Percentiles rank a stretch among this genome's conserved stretches.
Conservation (phyloP, 2,797 vertebrate species). For the Aratinga solstitialis region DNA sequence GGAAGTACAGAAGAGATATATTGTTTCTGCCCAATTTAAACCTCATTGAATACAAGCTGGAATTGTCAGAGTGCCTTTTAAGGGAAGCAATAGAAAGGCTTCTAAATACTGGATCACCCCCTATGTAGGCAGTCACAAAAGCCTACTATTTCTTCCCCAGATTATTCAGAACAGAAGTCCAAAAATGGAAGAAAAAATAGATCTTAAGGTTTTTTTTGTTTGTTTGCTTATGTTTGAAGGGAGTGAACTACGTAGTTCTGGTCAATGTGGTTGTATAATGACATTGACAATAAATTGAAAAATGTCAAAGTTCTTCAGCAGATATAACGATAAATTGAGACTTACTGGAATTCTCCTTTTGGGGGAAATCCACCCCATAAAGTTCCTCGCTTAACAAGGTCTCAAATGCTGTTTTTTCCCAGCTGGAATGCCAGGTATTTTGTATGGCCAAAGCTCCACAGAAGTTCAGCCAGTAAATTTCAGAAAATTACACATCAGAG, state of each 20-base stretch:
- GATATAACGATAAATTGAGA: background rate
- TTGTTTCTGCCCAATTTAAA: background rate
- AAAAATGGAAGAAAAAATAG: background rate
- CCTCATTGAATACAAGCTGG: background rate
- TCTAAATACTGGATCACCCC: background rate
- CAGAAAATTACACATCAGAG: background rate
- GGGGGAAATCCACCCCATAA: background rate
- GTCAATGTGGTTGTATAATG: background rate
- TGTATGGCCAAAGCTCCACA: background rate
- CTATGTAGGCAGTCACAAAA: background rate
- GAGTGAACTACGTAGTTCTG: background rate
- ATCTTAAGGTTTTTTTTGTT: background rate
- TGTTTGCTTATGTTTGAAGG: background rate
- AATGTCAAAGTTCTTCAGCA: background rate
- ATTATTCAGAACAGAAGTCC: background rate
- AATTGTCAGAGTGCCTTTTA: background rate
- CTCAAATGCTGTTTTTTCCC: background rate
- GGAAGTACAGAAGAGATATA: background rate
- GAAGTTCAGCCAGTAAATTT: background rate
- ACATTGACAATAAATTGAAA: background rate
- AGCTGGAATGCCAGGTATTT: background rate
- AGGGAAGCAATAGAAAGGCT: background rate
- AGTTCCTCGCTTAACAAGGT: background rate
- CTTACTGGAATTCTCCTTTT: background rate
- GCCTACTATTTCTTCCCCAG: background rate